Evolutionary conservation across 2,888 invertebrate genomes (phyloP).

Genomic region (Actias luna): DNA sequence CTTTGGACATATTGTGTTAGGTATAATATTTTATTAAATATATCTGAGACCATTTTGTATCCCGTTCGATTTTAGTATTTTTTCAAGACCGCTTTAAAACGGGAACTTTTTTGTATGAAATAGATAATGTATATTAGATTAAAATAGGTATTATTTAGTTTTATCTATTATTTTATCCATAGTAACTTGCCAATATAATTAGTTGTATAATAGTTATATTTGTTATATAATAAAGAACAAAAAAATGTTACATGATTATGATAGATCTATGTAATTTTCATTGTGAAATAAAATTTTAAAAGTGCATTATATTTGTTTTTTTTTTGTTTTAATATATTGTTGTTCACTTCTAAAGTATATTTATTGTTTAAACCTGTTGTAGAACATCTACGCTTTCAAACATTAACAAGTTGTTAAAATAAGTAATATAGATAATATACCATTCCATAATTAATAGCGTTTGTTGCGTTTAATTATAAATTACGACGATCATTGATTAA

Average conservation of each 20-base stretch:
- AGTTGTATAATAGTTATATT: too few relatives aligned
- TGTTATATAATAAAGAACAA: constrained; percentile 21
- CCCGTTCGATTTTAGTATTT: constrained; percentile 22
- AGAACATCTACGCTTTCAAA: too few relatives aligned
- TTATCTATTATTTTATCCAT: constrained; percentile 20
- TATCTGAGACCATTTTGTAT: constrained; percentile 16
- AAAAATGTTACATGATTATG: constrained; percentile 13
- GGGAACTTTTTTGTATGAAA: constrained; percentile 81
- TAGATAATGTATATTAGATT: constrained; percentile 44
- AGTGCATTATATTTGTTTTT: not conserved
- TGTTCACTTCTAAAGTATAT: not conserved
- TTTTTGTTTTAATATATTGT: not conserved
- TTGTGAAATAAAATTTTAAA: constrained; percentile 16
- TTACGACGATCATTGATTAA: not conserved
- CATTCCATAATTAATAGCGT: not conserved
- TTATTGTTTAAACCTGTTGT: not conserved
- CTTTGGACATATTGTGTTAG: not conserved
- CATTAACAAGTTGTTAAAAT: not conserved
- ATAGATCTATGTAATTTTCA: constrained; percentile 12
- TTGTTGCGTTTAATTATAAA: not conserved
- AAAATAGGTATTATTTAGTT: constrained; percentile 32
- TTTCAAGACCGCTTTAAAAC: constrained; percentile 51
- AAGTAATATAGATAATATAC: not conserved
- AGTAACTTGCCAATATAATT: not conserved
- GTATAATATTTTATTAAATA: constrained; percentile 7